Evolutionary conservation across 2,888 invertebrate species (phyloP).

Genomic region (Leptarthrus brevirostris): DNA sequence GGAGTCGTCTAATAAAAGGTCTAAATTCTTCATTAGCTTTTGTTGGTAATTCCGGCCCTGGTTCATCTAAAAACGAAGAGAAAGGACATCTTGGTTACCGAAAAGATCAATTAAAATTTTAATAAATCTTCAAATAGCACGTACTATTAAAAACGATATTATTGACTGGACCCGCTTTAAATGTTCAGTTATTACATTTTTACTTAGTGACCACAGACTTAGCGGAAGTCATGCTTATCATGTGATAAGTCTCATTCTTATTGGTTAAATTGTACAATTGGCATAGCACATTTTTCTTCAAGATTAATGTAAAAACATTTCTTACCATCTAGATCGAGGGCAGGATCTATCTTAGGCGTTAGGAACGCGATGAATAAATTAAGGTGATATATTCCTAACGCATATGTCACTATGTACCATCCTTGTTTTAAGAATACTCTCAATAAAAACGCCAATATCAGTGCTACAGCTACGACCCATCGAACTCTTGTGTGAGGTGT

Average conservation of each 20-base stretch:
- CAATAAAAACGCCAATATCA: conserved; percentile 80
- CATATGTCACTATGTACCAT: conserved; percentile 99
- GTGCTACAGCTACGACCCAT: conserved; percentile 80
- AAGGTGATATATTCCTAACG: conserved; percentile 98
- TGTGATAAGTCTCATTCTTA: no score
- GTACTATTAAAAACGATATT: no score
- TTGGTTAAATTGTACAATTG: no score
- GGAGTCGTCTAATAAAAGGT: conserved; percentile 95
- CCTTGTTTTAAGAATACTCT: conserved; percentile 92
- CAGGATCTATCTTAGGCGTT: conserved; percentile 99
- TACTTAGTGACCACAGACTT: no score
- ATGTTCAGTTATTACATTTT: no score
- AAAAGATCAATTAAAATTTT: no score
- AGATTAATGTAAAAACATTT: no score
- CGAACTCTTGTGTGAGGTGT: conserved; percentile 84
- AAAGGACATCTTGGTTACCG: no score
- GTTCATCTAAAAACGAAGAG: conserved; percentile 60
- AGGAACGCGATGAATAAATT: conserved; percentile 99
- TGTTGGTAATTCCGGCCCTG: conserved; percentile 93
- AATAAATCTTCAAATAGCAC: no score
- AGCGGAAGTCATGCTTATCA: no score
- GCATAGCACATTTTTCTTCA: no score
- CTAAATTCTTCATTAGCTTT: conserved; percentile 97
- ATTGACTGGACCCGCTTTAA: no score
- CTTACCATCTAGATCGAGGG: conserved; percentile 91